A percentile compares a stretch with the other conserved stretches of the same genome.
Evolutionary conservation across 2,797 vertebrate species (phyloP).

Genomic region (Delichon dasypus): DNA sequence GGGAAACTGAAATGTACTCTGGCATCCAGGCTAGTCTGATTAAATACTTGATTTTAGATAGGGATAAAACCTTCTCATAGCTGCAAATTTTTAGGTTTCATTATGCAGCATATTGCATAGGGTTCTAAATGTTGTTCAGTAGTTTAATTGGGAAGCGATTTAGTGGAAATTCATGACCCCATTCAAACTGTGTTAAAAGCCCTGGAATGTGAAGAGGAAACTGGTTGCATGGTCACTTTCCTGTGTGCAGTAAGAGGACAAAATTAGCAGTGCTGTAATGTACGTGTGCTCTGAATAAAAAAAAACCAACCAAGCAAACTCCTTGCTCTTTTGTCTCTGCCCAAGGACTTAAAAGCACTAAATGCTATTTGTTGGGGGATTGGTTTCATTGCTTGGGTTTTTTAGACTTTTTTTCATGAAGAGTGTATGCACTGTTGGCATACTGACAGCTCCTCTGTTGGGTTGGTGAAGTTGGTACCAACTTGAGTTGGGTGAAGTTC

Average conservation of each 20-base stretch:
- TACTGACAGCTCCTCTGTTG: no score
- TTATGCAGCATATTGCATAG: not conserved
- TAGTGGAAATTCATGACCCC: not conserved
- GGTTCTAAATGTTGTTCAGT: not conserved
- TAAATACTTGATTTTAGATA: not conserved
- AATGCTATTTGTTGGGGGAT: not conserved
- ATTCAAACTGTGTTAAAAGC: not conserved
- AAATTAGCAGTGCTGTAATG: not conserved
- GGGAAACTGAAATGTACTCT: not conserved
- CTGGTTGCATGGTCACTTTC: not conserved
- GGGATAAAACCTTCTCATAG: not conserved
- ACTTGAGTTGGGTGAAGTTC: not conserved
- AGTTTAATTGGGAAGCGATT: not conserved
- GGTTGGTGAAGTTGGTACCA: no score
- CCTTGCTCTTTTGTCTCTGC: not conserved
- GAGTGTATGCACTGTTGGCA: not conserved
- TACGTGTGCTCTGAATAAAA: not conserved
- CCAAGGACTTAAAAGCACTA: not conserved
- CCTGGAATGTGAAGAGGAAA: not conserved
- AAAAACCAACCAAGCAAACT: not conserved
- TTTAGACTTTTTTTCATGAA: not conserved
- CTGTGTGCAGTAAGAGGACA: not conserved
- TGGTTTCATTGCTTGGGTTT: not conserved
- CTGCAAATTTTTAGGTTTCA: not conserved
- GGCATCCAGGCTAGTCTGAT: not conserved